These are phyloP conservation scores for Chrysemys picta DNA, from an alignment of 2,113 vertebrate species.

Conservation along the genomic window DNA sequence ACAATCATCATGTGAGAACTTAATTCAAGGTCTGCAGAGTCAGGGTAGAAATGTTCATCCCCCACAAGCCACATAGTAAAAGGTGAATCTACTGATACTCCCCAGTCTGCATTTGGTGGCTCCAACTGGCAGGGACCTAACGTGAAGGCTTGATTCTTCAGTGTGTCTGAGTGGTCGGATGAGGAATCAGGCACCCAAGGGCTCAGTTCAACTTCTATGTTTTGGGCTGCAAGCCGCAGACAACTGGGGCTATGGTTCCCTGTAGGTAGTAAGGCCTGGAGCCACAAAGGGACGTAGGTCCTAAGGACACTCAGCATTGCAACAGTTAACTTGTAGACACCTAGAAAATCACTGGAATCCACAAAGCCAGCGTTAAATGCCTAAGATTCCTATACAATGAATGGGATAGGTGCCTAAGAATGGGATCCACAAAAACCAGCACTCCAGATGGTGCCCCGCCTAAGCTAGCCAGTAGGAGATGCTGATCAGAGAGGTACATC, in stretches of 20 bases:
- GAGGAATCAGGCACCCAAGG: rapidly evolving
- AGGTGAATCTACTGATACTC: not conserved
- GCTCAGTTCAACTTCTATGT: not conserved
- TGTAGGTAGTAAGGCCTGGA: not conserved
- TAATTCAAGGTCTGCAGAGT: rapidly evolving
- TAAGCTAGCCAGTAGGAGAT: too few relatives aligned
- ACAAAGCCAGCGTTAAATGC: not conserved
- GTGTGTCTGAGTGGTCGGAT: rapidly evolving
- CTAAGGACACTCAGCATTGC: not conserved
- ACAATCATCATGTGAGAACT: rapidly evolving
- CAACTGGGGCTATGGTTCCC: not conserved
- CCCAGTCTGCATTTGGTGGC: not conserved
- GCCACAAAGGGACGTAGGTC: not conserved
- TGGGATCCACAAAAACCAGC: too few relatives aligned
- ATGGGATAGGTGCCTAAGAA: too few relatives aligned
- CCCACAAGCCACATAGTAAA: not conserved
- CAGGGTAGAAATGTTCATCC: rapidly evolving
- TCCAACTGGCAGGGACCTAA: not conserved
- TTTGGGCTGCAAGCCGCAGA: not conserved
- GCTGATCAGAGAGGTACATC: not conserved
- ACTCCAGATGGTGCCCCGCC: too few relatives aligned
- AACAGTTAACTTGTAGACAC: not conserved
- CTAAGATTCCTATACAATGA: too few relatives aligned
- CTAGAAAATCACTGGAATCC: not conserved
- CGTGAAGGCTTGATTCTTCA: not conserved